Percentiles rank a stretch among this genome's conserved stretches.
phyloP scores from a whole-genome alignment of 2,797 vertebrate genomes.

The Channallabes apus region DNA sequence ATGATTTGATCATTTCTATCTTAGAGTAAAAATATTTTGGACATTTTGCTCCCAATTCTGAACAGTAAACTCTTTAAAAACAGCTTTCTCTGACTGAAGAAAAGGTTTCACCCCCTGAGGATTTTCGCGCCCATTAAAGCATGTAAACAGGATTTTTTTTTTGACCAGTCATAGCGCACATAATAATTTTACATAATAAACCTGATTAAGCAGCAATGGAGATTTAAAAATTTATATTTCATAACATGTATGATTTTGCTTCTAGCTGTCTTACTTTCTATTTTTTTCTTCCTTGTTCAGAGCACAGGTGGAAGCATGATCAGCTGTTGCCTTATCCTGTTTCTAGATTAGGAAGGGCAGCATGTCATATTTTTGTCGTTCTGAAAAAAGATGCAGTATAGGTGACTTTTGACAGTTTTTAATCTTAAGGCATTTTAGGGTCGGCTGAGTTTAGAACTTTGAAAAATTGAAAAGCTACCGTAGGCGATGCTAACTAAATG shows the following conservation, averaged over 20 bases:
- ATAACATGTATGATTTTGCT: neutral
- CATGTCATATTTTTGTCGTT: neutral
- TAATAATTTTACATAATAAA: neutral
- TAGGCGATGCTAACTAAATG: neutral
- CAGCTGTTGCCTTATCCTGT: neutral
- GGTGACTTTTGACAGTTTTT: conserved; percentile 4
- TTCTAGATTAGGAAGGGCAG: neutral
- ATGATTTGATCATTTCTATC: no score
- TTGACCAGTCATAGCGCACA: no score
- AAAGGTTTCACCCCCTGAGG: no score
- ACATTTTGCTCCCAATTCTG: no score
- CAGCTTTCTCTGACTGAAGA: no score
- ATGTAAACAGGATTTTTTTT: no score
- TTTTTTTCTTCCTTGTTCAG: neutral
- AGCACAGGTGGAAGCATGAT: neutral
- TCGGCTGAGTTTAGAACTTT: neutral
- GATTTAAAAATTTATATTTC: neutral
- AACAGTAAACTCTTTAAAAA: no score
- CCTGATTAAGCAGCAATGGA: neutral
- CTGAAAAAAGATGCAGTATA: neutral
- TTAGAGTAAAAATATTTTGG: no score
- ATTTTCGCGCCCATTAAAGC: no score
- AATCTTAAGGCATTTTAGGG: neutral
- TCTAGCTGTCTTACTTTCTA: neutral
- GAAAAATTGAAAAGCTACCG: neutral